Conservation (phyloP, 2,797 vertebrate species). For the Lutjanus argentimaculatus region DNA sequence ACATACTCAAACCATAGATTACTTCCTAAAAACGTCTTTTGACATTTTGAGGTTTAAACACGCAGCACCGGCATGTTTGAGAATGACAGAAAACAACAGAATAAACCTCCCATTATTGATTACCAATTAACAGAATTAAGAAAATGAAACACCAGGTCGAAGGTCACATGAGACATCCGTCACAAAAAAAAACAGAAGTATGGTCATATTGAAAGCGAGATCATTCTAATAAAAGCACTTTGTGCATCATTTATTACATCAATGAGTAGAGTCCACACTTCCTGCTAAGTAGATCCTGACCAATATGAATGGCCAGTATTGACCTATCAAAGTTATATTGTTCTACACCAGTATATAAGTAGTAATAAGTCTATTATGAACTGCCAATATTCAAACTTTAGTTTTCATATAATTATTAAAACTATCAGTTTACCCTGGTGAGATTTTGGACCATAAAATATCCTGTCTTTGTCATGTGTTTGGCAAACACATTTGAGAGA, state of each 20-base stretch:
- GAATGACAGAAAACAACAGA: not conserved
- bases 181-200: slow-evolving; percentile 19
- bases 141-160: not conserved
- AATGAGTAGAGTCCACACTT: not conserved
- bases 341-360: too few species aligned
- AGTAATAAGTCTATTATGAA: too few species aligned
- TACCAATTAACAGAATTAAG: not conserved
- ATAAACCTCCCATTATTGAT: not conserved
- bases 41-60: not conserved
- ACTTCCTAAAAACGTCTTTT: not conserved
- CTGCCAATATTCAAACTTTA: too few species aligned
- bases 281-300: too few species aligned
- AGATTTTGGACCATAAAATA: too few species aligned
- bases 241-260: not conserved
- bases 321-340: too few species aligned
- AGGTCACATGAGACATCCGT: not conserved
- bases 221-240: not conserved
- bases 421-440: too few species aligned
- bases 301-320: too few species aligned
- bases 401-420: too few species aligned
- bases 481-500: too few species aligned
- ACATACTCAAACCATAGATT: not conserved
- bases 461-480: too few species aligned
- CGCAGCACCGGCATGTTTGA: not conserved
- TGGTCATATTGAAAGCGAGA: not conserved